Base-by-base conservation (phyloP, 1,140 invertebrate species). In the Zaprionus ghesquierei region DNA sequence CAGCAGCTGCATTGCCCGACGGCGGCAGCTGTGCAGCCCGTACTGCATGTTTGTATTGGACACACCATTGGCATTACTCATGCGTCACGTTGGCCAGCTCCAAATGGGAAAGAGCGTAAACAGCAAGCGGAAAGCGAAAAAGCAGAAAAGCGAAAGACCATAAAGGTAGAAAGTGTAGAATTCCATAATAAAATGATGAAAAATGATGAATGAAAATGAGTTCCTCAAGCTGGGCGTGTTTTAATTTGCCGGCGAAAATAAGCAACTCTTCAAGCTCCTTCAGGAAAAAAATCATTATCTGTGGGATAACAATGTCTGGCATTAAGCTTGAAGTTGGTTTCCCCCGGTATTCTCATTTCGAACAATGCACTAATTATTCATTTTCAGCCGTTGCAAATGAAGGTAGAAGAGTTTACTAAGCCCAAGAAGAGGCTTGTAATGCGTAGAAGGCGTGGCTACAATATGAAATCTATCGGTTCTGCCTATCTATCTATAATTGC, bases 121-220 rank as follows among this genome's bases (percentile, higher is more conserved):
- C 20, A 54, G 35, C 35, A 65, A 75, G 64, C 69, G 49, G 49
- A 49, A 29, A 20, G 31, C 53, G 51, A 6, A 41, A 41, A 41
- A 41, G 35, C 35, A 41, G 35, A 49, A 65, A 58, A 46, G 22
- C 25, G 38, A 56, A 49, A 35, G 35, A 10, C 27, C 41, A 18
- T 46, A 46, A 46, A 46, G 41, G 41, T 49, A 63, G n/a, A n/a
- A 53, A 29, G 41, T 25, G 38, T 56, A 64, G 38, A 76, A 68
- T 50, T 51, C 41, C 64, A 71, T 75, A 78, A 78, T 81, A 78
- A 81, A 82, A 82, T 82, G 79, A 82, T 78, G 79, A 87, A 78
- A 81, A 82, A 81, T 82, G 79, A 82, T 78, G 79, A 87, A 87
- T 73, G 78, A 61, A 73, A 79, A 75, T 63, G 70, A 75, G 78